phyloP scores from a whole-genome alignment of 35 echinoderm and acorn worm species.

The Apostichopus japonicus region DNA sequence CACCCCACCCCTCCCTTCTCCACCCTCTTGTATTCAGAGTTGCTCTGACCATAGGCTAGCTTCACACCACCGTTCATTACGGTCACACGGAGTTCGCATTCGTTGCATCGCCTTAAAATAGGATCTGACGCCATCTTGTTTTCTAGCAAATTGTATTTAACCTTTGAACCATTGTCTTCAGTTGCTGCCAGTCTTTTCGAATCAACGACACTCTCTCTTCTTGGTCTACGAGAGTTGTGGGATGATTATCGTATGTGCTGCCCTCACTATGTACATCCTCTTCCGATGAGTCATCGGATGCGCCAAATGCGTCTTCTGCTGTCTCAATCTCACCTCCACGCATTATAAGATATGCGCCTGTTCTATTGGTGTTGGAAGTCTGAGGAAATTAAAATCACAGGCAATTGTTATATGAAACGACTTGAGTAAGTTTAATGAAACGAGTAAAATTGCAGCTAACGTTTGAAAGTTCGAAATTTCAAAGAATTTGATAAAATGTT shows the following conservation, averaged over 20 bases:
- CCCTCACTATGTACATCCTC: conserved; percentile 21
- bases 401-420: too few relatives aligned
- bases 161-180: conserved; percentile 59
- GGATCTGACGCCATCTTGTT: neutral
- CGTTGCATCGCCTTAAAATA: neutral
- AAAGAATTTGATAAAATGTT: too few relatives aligned
- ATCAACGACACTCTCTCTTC: conserved; percentile 69
- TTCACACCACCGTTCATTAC: too few relatives aligned
- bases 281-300: conserved; percentile 12
- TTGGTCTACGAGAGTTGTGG: conserved; percentile 24
- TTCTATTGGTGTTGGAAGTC: conserved; percentile 29
- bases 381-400: neutral
- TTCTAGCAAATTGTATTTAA: conserved; percentile 25
- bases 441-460: too few relatives aligned
- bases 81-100: neutral
- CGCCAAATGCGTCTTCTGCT: conserved; percentile 61
- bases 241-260: conserved; percentile 50
- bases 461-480: too few relatives aligned
- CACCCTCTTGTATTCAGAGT: too few relatives aligned
- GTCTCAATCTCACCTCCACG: conserved; percentile 70
- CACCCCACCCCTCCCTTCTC: too few relatives aligned
- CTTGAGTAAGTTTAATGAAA: too few relatives aligned
- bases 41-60: too few relatives aligned
- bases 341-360: conserved; percentile 70
- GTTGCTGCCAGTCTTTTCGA: conserved; percentile 60